A percentile compares a stretch with the other conserved stretches of the same genome.
Evolutionary conservation across 2,797 vertebrate genomes (phyloP).

Genomic region (Coregonus suidteri): DNA sequence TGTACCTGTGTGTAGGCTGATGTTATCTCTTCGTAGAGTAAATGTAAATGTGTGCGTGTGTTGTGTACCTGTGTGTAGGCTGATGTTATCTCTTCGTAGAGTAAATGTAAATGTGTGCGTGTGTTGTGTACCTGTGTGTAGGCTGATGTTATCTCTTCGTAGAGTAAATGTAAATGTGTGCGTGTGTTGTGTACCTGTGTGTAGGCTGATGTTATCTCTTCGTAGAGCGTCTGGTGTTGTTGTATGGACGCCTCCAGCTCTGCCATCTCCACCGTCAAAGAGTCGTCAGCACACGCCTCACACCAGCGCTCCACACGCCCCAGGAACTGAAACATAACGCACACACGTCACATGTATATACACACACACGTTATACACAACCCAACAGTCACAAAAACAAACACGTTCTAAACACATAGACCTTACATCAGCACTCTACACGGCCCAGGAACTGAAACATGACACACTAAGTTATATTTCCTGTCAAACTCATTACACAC

Average conservation of each 20-base stretch:
- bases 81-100: too few relatives aligned
- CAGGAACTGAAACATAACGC: conserved; percentile 61
- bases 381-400: neutral
- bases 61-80: too few relatives aligned
- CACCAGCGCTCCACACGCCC: conserved; percentile 87
- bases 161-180: too few relatives aligned
- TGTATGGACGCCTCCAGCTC: conserved; percentile 87
- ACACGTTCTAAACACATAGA: neutral
- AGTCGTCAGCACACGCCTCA: conserved; percentile 85
- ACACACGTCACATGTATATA: conserved; percentile 5
- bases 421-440: neutral
- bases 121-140: too few relatives aligned
- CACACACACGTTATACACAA: conserved; percentile 2
- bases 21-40: too few relatives aligned
- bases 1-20: too few relatives aligned
- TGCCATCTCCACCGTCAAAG: conserved; percentile 74
- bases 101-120: too few relatives aligned
- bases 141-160: too few relatives aligned
- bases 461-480: too few relatives aligned
- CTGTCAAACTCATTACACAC: too few relatives aligned
- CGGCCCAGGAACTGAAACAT: too few relatives aligned
- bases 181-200: too few relatives aligned
- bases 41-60: conserved; percentile 54
- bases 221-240: conserved; percentile 92
- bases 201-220: conserved; percentile 54